Evolutionary conservation across 2,888 invertebrate genomes (phyloP).

Genomic region (Cactoblastis cactorum): DNA sequence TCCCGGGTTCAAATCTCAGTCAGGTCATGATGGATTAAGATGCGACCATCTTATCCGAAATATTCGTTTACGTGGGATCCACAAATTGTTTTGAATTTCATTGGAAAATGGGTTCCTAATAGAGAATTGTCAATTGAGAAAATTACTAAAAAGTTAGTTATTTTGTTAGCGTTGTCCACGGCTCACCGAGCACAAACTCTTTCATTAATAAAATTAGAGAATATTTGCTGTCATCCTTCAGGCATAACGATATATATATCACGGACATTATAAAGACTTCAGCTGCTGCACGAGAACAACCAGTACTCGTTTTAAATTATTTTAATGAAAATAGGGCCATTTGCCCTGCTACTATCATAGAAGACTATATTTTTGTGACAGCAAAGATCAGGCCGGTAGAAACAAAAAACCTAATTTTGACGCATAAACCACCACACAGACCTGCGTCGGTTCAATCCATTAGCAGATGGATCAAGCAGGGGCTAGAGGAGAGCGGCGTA

Average conservation of each 20-base stretch:
- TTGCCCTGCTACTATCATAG: conserved; percentile 21
- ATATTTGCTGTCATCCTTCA: not conserved
- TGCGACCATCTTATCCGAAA: not conserved
- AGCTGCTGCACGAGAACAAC: conserved; percentile 13
- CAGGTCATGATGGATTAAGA: no score
- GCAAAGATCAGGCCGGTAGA: not conserved
- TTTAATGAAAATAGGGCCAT: conserved; percentile 18
- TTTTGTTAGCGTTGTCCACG: not conserved
- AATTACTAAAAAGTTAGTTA: not conserved
- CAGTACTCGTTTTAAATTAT: conserved; percentile 18
- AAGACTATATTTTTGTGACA: conserved; percentile 9
- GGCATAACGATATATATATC: conserved; percentile 2
- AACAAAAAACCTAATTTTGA: not conserved
- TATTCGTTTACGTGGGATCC: not conserved
- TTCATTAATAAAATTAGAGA: not conserved
- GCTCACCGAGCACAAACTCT: not conserved
- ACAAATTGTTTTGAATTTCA: not conserved
- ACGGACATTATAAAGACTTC: conserved; percentile 25
- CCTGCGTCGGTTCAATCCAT: not conserved
- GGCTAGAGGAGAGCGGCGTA: not conserved
- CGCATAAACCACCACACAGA: not conserved
- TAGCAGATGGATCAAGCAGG: not conserved
- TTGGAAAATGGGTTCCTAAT: not conserved
- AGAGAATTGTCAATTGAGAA: not conserved
- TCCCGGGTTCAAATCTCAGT: no score